Base-by-base conservation (phyloP, 2,797 vertebrate species). In the Perodicticus potto region DNA sequence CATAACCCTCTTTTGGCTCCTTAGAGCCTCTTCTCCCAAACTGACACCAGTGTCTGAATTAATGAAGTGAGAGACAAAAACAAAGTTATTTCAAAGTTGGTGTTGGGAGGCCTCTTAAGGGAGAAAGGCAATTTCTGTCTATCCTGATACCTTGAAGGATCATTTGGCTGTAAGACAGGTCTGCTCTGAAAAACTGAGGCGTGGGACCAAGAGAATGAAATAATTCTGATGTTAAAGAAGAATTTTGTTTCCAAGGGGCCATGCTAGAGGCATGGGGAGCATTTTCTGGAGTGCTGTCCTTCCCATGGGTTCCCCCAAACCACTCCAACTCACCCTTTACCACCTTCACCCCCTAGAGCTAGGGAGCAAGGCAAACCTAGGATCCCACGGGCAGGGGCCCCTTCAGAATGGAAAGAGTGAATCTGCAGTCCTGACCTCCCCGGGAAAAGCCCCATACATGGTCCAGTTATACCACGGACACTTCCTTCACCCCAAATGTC, bases 131-230 rank as follows among this genome's bases (percentile, higher is more conserved):
- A 49, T 34, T 63, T 86, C 65, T 92, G 29, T 55, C 72, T 55
- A 53, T 76, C 43, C 43, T 74, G 27, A 43, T 23, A 34, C 57
- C 11, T 74, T 7, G 20, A 86, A 83, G 82, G 37, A 25, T 63
- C 61, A n/a, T 96, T 73, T 93, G 53, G 43, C 77, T 77, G 55
- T 61, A 80, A 85, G 49, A 74, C 11, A 32, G 37, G 63, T 76
- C 67, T 84, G 40, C 45, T 90, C 43, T 32, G 67, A 63, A 73
- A 90, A 40, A 49, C 25, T 37, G 81, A 43, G 43, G 59, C 12
- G 27, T 73, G 40, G 55, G 22, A 65, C 32, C 20, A 45, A 76
- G 61, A 93, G 29, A 59, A 93, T 6, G 14, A 55, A 70, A n/a
- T 32, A 5, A 43, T 45, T 90, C 63, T 93, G 55, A 49, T 77